Percentiles rank a stretch among this genome's conserved stretches.
These are phyloP conservation scores for Aurelia coerulea DNA, from an alignment of 30 jellyfish, hydroid and myxozoan genomes.

Conservation along the genomic window DNA sequence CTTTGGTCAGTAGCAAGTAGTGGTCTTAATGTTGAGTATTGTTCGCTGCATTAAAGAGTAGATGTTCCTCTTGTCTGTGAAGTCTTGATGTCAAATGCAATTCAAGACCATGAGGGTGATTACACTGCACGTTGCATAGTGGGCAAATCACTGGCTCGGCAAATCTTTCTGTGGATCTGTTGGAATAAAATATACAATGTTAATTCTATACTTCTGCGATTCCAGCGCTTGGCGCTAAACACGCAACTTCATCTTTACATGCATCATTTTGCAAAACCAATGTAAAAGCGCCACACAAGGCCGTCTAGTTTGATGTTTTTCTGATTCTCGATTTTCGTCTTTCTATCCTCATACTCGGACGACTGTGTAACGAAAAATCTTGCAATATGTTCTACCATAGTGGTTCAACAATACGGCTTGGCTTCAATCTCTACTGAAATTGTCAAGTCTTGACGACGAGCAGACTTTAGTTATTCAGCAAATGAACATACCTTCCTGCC, in stretches of 20 bases:
- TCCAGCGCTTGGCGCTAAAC: too few relatives aligned
- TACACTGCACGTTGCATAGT: conserved; percentile 83
- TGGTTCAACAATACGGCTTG: not conserved
- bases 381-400: too few relatives aligned
- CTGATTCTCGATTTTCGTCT: too few relatives aligned
- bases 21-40: not conserved
- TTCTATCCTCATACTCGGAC: too few relatives aligned
- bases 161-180: conserved; percentile 77
- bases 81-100: conserved; percentile 65
- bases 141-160: conserved; percentile 75
- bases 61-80: conserved; percentile 54
- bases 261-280: not conserved
- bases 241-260: not conserved
- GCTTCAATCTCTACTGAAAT: not conserved
- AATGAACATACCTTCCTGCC: conserved; percentile 75
- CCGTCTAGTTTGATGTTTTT: too few relatives aligned
- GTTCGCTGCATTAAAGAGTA: not conserved
- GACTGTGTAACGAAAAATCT: too few relatives aligned
- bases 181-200: not conserved
- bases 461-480: not conserved
- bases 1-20: not conserved
- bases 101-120: conserved; percentile 87
- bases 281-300: too few relatives aligned
- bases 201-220: too few relatives aligned
- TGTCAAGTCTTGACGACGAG: not conserved